A percentile compares a stretch with the other conserved stretches of the same genome.
Conservation (phyloP, 2,797 vertebrate species). For the Xenops minutus region DNA sequence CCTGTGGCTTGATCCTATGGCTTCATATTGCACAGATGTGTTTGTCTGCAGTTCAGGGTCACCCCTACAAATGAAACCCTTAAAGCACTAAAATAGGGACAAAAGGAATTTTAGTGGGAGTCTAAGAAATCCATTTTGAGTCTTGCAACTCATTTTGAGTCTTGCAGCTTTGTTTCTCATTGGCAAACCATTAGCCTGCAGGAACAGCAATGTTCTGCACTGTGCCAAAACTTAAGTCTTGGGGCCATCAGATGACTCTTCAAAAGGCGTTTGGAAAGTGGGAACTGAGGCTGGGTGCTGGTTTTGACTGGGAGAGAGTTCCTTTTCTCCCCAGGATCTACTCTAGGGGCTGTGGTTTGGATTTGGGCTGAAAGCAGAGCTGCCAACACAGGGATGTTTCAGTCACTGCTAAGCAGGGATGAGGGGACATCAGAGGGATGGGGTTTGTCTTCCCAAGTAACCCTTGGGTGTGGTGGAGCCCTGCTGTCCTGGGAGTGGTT, state of each 20-base stretch:
- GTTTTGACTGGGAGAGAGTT: neutral
- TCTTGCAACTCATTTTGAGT: neutral
- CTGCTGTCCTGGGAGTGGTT: neutral
- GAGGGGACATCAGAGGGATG: neutral
- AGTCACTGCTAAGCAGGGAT: neutral
- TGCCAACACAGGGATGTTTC: neutral
- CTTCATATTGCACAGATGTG: neutral
- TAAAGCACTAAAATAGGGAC: neutral
- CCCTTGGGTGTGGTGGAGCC: neutral
- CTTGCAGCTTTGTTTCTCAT: neutral
- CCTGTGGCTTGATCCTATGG: neutral
- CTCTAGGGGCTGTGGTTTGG: neutral
- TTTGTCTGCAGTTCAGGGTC: neutral
- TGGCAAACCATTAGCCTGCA: neutral
- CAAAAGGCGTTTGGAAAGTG: neutral
- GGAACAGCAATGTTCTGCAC: neutral
- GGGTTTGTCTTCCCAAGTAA: neutral
- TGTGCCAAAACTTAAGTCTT: neutral
- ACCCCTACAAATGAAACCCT: no score
- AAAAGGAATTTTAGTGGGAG: neutral
- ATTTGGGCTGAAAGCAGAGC: neutral
- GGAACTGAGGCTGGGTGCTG: neutral
- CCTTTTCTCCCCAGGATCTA: neutral
- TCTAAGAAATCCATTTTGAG: neutral
- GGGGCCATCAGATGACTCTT: neutral